phyloP scores from a whole-genome alignment of 2,797 vertebrate genomes.

The Brachyalestes nurse region DNA sequence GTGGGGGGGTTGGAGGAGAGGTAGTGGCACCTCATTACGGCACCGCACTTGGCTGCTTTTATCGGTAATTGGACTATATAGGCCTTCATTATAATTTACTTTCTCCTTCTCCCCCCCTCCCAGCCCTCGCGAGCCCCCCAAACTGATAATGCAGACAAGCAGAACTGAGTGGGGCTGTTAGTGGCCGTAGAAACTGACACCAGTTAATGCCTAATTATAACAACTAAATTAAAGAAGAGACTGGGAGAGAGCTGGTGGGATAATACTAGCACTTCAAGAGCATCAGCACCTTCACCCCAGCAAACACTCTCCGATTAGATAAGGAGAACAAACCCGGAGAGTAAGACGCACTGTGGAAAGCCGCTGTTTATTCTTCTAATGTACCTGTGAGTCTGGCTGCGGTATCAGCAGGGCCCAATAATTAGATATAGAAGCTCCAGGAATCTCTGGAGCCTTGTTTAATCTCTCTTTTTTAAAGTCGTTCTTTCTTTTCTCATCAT shows the following conservation, averaged over 20 bases:
- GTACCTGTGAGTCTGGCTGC: background rate
- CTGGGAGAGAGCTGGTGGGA: constrained; percentile 85
- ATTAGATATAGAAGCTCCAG: background rate
- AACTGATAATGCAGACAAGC: constrained; percentile 99
- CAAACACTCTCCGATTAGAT: constrained; percentile 83
- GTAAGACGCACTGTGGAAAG: background rate
- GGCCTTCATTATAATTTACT: constrained; percentile 99
- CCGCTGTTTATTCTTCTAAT: constrained; percentile 27
- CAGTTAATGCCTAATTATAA: constrained; percentile 99
- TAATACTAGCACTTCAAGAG: constrained; percentile 90
- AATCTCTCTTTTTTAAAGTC: constrained; percentile 29
- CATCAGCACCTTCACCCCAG: constrained; percentile 82
- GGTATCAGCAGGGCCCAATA: background rate
- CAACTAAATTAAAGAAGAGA: constrained; percentile 99
- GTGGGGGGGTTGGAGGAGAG: constrained; percentile 80
- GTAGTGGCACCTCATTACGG: constrained; percentile 99
- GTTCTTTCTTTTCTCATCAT: constrained; percentile 17
- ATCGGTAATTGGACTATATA: constrained; percentile 99
- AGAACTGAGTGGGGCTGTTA: constrained; percentile 99
- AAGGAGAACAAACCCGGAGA: constrained; percentile 40
- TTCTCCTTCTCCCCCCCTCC: constrained; percentile 72
- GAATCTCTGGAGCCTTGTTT: constrained; percentile 19
- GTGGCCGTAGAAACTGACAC: constrained; percentile 97
- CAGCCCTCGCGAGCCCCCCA: constrained; percentile 76
- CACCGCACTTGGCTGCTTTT: constrained; percentile 97